These are phyloP conservation scores for Anseranas semipalmata DNA, from an alignment of 2,113 vertebrate species.

Conservation along the genomic window DNA sequence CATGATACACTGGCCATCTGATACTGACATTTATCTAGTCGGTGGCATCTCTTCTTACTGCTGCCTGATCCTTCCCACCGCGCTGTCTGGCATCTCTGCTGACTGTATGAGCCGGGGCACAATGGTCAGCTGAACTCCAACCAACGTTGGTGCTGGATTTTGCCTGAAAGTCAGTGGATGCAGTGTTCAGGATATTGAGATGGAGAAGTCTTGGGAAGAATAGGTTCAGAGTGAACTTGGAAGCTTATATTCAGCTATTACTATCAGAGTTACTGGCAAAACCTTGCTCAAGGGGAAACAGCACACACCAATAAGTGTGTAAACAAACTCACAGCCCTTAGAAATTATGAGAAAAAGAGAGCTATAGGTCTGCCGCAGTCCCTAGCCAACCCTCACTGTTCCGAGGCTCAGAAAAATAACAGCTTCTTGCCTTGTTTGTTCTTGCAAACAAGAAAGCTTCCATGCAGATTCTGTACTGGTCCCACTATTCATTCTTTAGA, in stretches of 20 bases:
- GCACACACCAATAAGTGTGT: background rate
- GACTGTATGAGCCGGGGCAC: background rate
- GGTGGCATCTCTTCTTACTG: background rate
- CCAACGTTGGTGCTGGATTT: background rate
- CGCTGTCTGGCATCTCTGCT: background rate
- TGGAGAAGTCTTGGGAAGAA: background rate
- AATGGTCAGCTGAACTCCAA: background rate
- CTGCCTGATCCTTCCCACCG: background rate
- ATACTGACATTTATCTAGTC: background rate
- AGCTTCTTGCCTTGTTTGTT: background rate
- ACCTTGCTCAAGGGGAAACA: background rate
- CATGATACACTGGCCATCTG: accelerated
- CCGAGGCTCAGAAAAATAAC: background rate
- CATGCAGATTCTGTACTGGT: background rate
- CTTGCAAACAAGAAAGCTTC: background rate
- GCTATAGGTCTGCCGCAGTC: background rate
- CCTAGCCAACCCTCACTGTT: background rate
- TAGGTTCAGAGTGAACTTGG: background rate
- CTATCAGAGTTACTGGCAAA: background rate
- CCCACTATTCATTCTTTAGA: background rate
- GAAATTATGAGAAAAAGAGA: background rate
- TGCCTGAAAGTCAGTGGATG: background rate
- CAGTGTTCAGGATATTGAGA: background rate
- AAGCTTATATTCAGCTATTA: background rate
- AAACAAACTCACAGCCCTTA: background rate